Percentiles rank a stretch among this genome's conserved stretches.
Evolutionary conservation across 2,797 vertebrate species (phyloP).

Genomic region (Centropyge bicolor): DNA sequence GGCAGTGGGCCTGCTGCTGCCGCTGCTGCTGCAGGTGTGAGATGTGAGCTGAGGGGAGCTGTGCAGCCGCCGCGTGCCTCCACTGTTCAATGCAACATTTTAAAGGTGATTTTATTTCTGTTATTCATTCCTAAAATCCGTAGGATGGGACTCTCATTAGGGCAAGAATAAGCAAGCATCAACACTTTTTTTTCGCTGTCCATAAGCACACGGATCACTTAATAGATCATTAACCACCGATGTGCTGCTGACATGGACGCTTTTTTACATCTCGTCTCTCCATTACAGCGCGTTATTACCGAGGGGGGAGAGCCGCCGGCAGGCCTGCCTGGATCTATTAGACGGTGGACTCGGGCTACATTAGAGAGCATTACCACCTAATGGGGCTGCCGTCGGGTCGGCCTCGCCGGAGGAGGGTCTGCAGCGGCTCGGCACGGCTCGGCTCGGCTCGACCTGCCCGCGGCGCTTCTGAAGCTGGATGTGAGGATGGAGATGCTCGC

Average conservation of each 20-base stretch:
- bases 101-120: constrained; percentile 88
- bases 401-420: constrained; percentile 68
- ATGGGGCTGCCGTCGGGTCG: constrained; percentile 80
- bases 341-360: constrained; percentile 77
- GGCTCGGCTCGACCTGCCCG: constrained; percentile 49
- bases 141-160: constrained; percentile 90
- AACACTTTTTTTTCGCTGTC: constrained; percentile 90
- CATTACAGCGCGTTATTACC: constrained; percentile 86
- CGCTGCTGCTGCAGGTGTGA: constrained; percentile 58
- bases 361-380: constrained; percentile 80
- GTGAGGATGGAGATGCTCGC: constrained; percentile 41
- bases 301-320: constrained; percentile 79
- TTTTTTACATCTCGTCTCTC: constrained; percentile 87
- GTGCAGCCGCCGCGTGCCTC: constrained; percentile 72
- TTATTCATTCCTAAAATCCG: constrained; percentile 92
- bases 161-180: constrained; percentile 88
- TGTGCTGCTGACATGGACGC: constrained; percentile 88
- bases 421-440: constrained; percentile 49
- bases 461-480: constrained; percentile 64
- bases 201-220: constrained; percentile 89
- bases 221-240: constrained; percentile 94
- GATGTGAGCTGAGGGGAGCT: constrained; percentile 73
- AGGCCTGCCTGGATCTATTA: constrained; percentile 79
- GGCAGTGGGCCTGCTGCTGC: constrained; percentile 62
- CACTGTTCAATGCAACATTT: constrained; percentile 85